Evolutionary conservation across 53 echinoderm and acorn worm genomes (phyloP).

Genomic region (Zoroaster sp.): DNA sequence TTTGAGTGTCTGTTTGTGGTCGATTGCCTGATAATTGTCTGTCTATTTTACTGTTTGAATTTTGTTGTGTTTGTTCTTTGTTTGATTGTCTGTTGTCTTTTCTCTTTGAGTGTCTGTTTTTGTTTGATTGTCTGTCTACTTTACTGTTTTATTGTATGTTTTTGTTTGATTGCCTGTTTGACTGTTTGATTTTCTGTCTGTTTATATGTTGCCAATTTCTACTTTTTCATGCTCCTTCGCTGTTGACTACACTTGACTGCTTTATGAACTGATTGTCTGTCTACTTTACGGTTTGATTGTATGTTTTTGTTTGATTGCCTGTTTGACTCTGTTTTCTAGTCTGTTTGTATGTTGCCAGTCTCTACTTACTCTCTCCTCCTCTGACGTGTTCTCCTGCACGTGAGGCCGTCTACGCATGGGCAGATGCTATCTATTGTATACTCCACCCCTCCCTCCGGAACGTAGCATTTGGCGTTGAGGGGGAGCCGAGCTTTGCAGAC

Average conservation of each 20-base stretch:
- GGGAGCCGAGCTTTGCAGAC: constrained; percentile 86
- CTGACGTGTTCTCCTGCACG: constrained; percentile 69
- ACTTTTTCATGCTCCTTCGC: too few species aligned
- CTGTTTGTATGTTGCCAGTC: not conserved
- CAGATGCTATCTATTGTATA: constrained; percentile 96
- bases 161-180: not conserved
- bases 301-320: not conserved
- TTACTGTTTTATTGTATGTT: too few species aligned
- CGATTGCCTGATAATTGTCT: too few species aligned
- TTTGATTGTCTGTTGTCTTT: too few species aligned
- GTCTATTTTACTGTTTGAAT: too few species aligned
- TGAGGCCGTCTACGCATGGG: constrained; percentile 85
- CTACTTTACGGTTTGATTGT: too few species aligned
- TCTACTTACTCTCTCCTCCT: constrained; percentile 74
- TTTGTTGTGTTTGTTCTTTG: too few species aligned
- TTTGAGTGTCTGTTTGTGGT: too few species aligned
- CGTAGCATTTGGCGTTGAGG: constrained; percentile 84
- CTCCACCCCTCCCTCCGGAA: constrained; percentile 88
- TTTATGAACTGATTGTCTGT: too few species aligned
- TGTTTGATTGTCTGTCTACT: too few species aligned
- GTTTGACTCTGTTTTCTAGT: not conserved
- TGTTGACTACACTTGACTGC: too few species aligned
- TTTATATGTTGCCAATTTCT: not conserved
- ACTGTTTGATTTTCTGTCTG: not conserved
- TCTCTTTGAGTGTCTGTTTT: too few species aligned